Percentiles rank a stretch among this genome's conserved stretches.
These are phyloP conservation scores for Polyommatus iphigenia DNA, from an alignment of 2,888 invertebrate species.

Conservation along the genomic window DNA sequence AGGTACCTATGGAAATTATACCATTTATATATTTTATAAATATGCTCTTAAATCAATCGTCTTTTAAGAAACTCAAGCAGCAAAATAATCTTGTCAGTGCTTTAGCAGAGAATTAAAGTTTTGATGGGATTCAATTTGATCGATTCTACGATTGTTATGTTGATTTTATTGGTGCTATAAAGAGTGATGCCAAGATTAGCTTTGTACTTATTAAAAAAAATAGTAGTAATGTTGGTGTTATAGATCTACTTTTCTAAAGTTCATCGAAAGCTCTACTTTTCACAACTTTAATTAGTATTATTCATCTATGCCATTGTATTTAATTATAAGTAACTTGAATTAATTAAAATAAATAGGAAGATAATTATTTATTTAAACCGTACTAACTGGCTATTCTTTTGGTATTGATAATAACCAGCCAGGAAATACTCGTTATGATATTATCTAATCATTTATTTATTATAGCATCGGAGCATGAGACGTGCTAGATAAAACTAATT, in stretches of 20 bases:
- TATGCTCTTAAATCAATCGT: conserved; percentile 28
- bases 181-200: too few relatives aligned
- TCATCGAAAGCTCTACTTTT: too few relatives aligned
- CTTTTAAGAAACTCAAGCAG: conserved; percentile 9
- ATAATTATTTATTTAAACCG: background rate
- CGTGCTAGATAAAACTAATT: conserved; percentile 10
- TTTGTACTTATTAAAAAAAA: too few relatives aligned
- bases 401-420: background rate
- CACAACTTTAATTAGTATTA: background rate
- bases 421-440: conserved; percentile 15
- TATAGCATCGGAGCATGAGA: conserved; percentile 9
- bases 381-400: conserved; percentile 11
- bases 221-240: too few relatives aligned
- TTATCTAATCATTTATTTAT: conserved; percentile 22
- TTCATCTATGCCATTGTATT: background rate
- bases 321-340: background rate
- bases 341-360: background rate
- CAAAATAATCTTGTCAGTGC: conserved; percentile 25
- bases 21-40: conserved; percentile 40
- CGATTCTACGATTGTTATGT: background rate
- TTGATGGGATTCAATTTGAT: background rate
- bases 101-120: conserved; percentile 3
- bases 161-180: background rate
- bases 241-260: too few relatives aligned
- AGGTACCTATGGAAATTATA: conserved; percentile 54